Evolutionary conservation across 2,888 invertebrate species (phyloP), one percentile per base, ranked within the genome.

Genomic region (Ypsolopha sequella): DNA sequence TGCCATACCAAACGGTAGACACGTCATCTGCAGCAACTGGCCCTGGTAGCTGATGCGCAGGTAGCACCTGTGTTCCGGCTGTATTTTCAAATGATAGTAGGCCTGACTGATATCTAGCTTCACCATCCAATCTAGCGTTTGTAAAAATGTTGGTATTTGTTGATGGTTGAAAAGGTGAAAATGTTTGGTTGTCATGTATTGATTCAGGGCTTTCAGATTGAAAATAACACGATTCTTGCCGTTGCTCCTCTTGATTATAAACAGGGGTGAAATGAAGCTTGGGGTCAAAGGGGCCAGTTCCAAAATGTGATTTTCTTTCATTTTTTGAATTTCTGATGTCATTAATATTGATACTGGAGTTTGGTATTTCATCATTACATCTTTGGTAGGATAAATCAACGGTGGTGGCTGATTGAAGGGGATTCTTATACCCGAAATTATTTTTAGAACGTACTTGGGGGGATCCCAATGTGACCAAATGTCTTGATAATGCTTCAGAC

Each of bases 201-300:
- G 9, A 46, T 59, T 60, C 9, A 60, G 48, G 6, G 51, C 52
- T 41, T 56, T 52, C 7, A 58, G 53, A 47, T 62, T 58, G 58
- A 61, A 58, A 8, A 60, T 60, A 0, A 61, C 60, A 24, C 34
- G 45, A 34, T 9, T 7, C 2, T 33, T 33, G 0, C 62, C 59
- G 52, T 60, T 60, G 47, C 53, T 7, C 47, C 61, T 62, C 35
- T 50, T 53, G 24, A 58, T 47, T 10, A 61, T 41, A 41, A 61
- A 62, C 48, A 62, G 56, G 4, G 54, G 55, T 6, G 54, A 58
- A 33, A 54, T 13, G n/a, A 54, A 57, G 34, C 57, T 50, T 10
- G 57, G 45, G n/a, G 36, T 9, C 24, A 34, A 7, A 6, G 10
- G 48, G 4, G 54, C 59, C 34, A 3, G 2, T 24, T 55, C 46